Base-by-base conservation (phyloP, 2,888 invertebrate genomes). In the Campoletis raptor region DNA sequence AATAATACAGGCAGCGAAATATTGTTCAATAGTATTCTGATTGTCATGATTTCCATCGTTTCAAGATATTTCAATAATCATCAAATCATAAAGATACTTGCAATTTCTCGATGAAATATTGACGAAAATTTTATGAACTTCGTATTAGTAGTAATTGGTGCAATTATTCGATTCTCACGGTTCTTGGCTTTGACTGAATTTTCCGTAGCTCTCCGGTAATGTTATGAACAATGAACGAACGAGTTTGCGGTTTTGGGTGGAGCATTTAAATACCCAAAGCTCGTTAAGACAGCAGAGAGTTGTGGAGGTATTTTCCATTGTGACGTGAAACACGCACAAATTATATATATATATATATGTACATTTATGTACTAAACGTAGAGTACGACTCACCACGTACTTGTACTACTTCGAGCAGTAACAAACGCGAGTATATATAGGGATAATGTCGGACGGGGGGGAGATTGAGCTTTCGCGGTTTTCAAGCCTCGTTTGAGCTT, bases 211-310 rank as follows among this genome's bases (percentile, higher is more conserved):
- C 69, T 30, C 10, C 21, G 30, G 57, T 70, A 79, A 80, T 78
- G 37, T 83, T 78, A 79, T 73, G 77, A 78, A 83, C 78, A 83
- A 78, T 72, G 76, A 54, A 74, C 64, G 79, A 70, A 76, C 24
- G 74, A 80, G 79, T 76, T 81, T 40, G 79, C 30, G 79, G 85
- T 73, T 85, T 85, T 70, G 42, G 76, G 70, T 36, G 76, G 64
- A 61, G 74, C 79, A 80, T 85, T 85, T 85, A 83, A 85, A 85
- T 83, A 76, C 82, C 79, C 79, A 37, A 64, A 82, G 79, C 85
- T 83, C 77, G 72, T 83, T 83, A 83, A 83, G 77, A 83, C 82
- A 64, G 70, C 40, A 24, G 64, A 69, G 69, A 74, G 61, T 64
- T 37, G 77, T 36, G 64, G 70, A 57, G 77, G 72, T 52, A 61